Base-by-base conservation (phyloP, 2,797 vertebrate species). In the Hylomyscus alleni region DNA sequence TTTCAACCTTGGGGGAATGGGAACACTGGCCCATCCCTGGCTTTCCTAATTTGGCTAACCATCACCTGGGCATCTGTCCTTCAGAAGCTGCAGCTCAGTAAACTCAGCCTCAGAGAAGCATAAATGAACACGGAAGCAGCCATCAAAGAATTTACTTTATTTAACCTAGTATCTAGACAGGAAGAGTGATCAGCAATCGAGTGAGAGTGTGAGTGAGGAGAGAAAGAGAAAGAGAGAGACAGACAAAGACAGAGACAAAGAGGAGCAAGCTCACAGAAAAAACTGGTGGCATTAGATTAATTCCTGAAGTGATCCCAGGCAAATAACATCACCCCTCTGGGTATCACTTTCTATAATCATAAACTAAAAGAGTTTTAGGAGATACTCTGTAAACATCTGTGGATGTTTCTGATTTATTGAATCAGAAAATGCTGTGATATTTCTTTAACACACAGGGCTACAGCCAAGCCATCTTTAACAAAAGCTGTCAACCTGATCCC, bases 401-500 rank as follows among this genome's bases (percentile, higher is more conserved):
- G 44, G 44, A 44, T 44, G 44, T 44, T 44, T 44, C 44, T 44
- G 44, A 44, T 54, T 34, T 90, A 72, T 14, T 58, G 17, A 94
- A 93, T 37, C 80, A 90, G 65, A 96, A 96, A 95, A 96, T 50
- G 58, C 8, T 92, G n/a, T 19, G 15, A 54, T 76, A 82, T 24
- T 94, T 86, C 52, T 89, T 72, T 31, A 85, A 95, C 78, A 93
- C 58, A 80, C 67, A 82, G 50, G 54, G 47, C 50, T 26, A 75
- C 34, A 85, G 60, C 29, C 90, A 92, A 87, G 69, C 73, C 31
- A 90, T 52, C 40, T 84, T 81, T 72, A 95, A 88, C 52, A 87
- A 98, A 96, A 54, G 37, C 37, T 89, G 67, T 12, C 81, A 93
- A 73, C 81, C 11, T 14, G 92, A 89, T 44, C 47, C 54, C 52